Percentiles rank a stretch among this genome's conserved stretches.
These are phyloP conservation scores for Anableps anableps DNA, from an alignment of 2,797 vertebrate genomes.

Conservation along the genomic window DNA sequence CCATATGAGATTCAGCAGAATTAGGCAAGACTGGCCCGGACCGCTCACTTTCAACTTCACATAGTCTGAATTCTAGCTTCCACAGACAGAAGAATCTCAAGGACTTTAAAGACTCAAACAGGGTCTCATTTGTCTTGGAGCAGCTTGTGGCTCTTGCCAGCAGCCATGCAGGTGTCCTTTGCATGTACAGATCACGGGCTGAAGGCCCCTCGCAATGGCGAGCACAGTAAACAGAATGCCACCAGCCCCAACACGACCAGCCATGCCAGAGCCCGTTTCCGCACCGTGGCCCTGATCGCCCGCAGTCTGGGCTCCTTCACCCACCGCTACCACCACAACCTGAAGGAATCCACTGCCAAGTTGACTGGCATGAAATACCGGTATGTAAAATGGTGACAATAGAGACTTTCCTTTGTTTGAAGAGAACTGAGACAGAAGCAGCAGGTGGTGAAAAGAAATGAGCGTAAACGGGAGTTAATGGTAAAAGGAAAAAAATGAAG, in stretches of 20 bases:
- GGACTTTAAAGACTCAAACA: constrained; percentile 11
- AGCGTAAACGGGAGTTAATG: not conserved
- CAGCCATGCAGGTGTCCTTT: constrained; percentile 98
- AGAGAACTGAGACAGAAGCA: constrained; percentile 2
- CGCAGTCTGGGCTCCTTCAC: constrained; percentile 96
- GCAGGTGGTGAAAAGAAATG: constrained; percentile 9
- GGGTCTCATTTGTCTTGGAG: constrained; percentile 27
- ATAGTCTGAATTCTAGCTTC: constrained; percentile 5
- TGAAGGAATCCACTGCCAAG: constrained; percentile 98
- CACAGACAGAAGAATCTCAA: constrained; percentile 1
- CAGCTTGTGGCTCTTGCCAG: constrained; percentile 22
- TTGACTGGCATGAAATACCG: constrained; percentile 99
- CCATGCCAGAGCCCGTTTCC: constrained; percentile 91
- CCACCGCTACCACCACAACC: constrained; percentile 95
- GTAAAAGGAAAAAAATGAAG: constrained; percentile 18
- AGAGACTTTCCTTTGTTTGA: constrained; percentile 10
- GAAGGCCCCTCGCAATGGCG: constrained; percentile 91
- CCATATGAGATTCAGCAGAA: constrained; percentile 48
- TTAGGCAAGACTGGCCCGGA: constrained; percentile 29
- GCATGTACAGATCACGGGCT: constrained; percentile 97
- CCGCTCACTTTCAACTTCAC: constrained; percentile 33
- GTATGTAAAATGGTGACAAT: constrained; percentile 70
- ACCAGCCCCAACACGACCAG: constrained; percentile 87
- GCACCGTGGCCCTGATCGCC: constrained; percentile 96
- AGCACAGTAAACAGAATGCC: constrained; percentile 95